phyloP scores from a whole-genome alignment of 1,140 invertebrate species.

The Trachymyrmex septentrionalis region DNA sequence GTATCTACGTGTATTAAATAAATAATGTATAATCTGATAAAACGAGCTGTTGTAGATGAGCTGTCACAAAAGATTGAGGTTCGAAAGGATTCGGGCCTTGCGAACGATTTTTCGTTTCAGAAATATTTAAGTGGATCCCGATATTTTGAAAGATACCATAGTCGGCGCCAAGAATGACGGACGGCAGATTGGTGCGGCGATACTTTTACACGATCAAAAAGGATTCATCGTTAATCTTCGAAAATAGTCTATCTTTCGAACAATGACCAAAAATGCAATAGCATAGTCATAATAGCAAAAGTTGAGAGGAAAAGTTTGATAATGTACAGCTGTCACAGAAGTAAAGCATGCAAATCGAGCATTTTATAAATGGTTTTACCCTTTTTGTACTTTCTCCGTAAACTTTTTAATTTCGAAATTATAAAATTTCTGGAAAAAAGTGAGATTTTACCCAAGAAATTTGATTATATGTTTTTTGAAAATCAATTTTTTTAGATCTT shows the following conservation, averaged over 20 bases:
- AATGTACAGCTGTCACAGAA: neutral
- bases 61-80: conserved; percentile 78
- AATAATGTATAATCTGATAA: conserved; percentile 79
- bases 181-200: conserved; percentile 57
- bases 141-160: conserved; percentile 82
- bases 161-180: neutral
- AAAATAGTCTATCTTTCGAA: conserved; percentile 48
- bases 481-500: too few species aligned
- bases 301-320: conserved; percentile 43
- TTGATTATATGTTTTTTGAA: too few species aligned
- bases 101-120: conserved; percentile 74
- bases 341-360: neutral
- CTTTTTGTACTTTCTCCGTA: neutral
- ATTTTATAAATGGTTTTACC: neutral
- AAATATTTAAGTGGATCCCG: conserved; percentile 83
- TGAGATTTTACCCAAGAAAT: too few species aligned
- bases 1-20: conserved; percentile 73
- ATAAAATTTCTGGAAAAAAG: too few species aligned
- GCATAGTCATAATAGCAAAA: conserved; percentile 27
- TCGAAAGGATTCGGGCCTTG: conserved; percentile 72
- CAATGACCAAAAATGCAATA: neutral
- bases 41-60: conserved; percentile 71
- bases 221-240: conserved; percentile 70
- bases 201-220: conserved; percentile 58
- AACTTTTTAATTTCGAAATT: too few species aligned